Conservation (phyloP, 2,888 invertebrate species). For the Schrankia costaestrigalis region DNA sequence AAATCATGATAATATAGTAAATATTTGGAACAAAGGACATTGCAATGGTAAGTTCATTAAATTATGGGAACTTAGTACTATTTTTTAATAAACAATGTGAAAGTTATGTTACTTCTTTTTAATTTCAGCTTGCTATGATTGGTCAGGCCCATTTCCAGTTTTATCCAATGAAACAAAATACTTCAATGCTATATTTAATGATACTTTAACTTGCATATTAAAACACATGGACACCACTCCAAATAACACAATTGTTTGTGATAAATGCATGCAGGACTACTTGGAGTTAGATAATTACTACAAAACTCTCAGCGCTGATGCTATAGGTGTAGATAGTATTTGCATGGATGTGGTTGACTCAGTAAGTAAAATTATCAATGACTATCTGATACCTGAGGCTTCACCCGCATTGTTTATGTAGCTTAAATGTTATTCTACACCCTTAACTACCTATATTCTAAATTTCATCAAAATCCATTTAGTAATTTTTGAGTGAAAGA, state of each 20-base stretch:
- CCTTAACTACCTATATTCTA: too few species aligned
- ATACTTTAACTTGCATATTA: slow-evolving; percentile 66
- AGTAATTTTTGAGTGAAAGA: too few species aligned
- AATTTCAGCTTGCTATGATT: slow-evolving; percentile 79
- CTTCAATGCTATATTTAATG: slow-evolving; percentile 70
- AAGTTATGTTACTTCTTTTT: slow-evolving; percentile 2
- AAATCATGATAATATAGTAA: slow-evolving; percentile 75
- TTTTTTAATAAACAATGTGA: background rate
- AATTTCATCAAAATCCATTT: too few species aligned
- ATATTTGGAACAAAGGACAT: slow-evolving; percentile 82
- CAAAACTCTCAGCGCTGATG: slow-evolving; percentile 75
- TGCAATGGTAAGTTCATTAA: slow-evolving; percentile 82
- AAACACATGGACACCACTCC: slow-evolving; percentile 40
- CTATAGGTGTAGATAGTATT: slow-evolving; percentile 79
- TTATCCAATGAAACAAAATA: slow-evolving; percentile 71
- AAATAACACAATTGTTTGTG: slow-evolving; percentile 67
- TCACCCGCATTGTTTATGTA: too few species aligned
- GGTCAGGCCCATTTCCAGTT: slow-evolving; percentile 59
- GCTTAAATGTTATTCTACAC: too few species aligned
- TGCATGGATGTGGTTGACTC: slow-evolving; percentile 86
- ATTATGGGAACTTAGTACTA: too few species aligned
- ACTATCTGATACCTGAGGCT: too few species aligned
- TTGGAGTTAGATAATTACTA: slow-evolving; percentile 79
- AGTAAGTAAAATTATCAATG: slow-evolving; percentile 66
- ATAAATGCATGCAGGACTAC: slow-evolving; percentile 78